Base-by-base conservation (phyloP, 35 echinoderm and acorn worm species). In the Diadema setosum region DNA sequence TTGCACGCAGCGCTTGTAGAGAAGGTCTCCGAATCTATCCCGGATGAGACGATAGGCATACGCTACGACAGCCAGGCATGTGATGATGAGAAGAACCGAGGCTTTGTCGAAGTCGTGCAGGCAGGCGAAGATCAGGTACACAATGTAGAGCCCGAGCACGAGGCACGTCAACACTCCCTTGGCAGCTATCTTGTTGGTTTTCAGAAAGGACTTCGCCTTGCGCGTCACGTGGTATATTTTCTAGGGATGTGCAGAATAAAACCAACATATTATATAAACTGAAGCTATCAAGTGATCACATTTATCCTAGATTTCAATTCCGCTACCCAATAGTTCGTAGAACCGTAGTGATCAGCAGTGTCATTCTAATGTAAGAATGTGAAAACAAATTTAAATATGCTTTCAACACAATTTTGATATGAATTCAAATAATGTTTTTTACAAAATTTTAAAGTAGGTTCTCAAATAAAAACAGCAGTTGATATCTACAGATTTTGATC, bases 41-140 rank as follows among this genome's bases (percentile, higher is more conserved):
- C 73, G 36, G 35, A 78, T 42, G 15, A 78, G 73, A 20, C 39
- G 4, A 44, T 78, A 78, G 7, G 14, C 2, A 18, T 44, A 78
- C 17, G 24, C 14, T 34, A 44, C 33, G 21, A 78, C 73, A 18
- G 73, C 44, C 3, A 44, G 9, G 23, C 73, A n/a, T 5, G 73
- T 78, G 40, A 78, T 42, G 39, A 41, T 41, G 73, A 78, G 35
- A 41, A 78, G 33, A 32, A 78, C 37, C 27, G 44, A 15, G n/a
- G 73, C 73, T 0, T 26, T 41, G 15, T 78, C 73, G 39, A 95
- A 83, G 76, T 91, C 84, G 23, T 82, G 64, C 40, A 75, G n/a
- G 84, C 88, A 91, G 6, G 88, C 88, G 44, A 65, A 82, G 44
- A 95, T 64, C 31, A 95, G 84, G 36, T 86, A 91, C 4, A 33